These are phyloP conservation scores for Origma solitaria DNA, from an alignment of 2,113 vertebrate species.

Conservation along the genomic window DNA sequence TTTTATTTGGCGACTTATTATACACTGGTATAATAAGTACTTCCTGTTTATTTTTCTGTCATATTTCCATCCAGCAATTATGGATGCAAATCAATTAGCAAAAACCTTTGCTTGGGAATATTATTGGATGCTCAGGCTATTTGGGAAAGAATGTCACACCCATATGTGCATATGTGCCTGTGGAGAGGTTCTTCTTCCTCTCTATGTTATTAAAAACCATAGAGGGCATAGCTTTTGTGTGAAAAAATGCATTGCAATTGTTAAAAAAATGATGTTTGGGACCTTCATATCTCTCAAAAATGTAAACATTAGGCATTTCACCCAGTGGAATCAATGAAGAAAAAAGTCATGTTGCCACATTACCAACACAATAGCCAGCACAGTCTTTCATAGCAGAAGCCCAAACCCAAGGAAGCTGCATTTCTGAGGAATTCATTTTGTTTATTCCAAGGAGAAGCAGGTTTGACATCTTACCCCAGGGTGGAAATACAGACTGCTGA, in stretches of 20 bases:
- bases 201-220: neutral
- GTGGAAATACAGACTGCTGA: neutral
- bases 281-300: neutral
- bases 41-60: neutral
- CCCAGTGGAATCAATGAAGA: neutral
- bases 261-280: neutral
- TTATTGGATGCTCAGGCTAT: neutral
- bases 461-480: neutral
- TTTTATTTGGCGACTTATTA: neutral
- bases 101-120: neutral
- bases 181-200: neutral
- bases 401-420: neutral
- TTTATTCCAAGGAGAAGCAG: neutral
- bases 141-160: neutral
- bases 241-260: neutral
- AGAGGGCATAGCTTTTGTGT: neutral
- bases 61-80: neutral
- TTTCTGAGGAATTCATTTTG: neutral
- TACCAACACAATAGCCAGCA: neutral
- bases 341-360: neutral
- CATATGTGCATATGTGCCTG: accelerated
- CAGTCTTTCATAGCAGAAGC: neutral
- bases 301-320: neutral
- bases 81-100: neutral
- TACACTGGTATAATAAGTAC: no score